Base-by-base conservation (phyloP, 2,888 invertebrate species). In the Lasioglossum villosulum region DNA sequence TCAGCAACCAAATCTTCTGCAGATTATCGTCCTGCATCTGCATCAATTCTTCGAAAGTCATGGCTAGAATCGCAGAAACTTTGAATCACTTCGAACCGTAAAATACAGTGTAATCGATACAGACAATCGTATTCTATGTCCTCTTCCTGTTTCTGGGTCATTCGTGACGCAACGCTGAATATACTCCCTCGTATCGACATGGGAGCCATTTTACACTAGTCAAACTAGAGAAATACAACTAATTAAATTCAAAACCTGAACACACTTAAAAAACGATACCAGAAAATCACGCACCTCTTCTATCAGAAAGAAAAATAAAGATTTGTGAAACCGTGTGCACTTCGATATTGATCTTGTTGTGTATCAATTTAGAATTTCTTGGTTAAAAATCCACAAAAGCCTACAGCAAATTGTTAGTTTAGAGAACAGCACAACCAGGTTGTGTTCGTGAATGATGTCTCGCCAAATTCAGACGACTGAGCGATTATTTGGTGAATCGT, bases 1-100 rank as follows among this genome's bases (percentile, higher is more conserved):
- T 89, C 14, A 96, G 78, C 4, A 95, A 86, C 84, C 90, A 89
- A 82, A 92, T 94, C 0, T 79, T 86, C 27, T 89, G 87, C 19
- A 90, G 80, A 5, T 91, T 52, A 12, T 90, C 86, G 23, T 93
- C 91, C 66, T 93, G 80, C 37, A 82, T 75, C 19, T 89, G 78
- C 45, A 75, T 83, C 56, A 95, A 77, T 59, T 93, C 92, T n/a
- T 91, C 91, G 76, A 91, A 87, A 8, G 91, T 78, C 89, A 94
- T 89, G n/a, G 90, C 94, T 94, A 34, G 39, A 89, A 82, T 27
- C 10, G 37, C 77, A 73, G 12, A 34, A 42, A 73, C 4, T 6
- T 42, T 72, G n/a, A 1, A 48, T 76, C 30, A 59, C 23, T 6
- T 73, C 45, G 30, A n/a, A 19, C 23, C 19, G 6, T 34, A n/a